These are phyloP conservation scores for Rhagoletis zephyria DNA, from an alignment of 1,140 invertebrate species.

Conservation along the genomic window DNA sequence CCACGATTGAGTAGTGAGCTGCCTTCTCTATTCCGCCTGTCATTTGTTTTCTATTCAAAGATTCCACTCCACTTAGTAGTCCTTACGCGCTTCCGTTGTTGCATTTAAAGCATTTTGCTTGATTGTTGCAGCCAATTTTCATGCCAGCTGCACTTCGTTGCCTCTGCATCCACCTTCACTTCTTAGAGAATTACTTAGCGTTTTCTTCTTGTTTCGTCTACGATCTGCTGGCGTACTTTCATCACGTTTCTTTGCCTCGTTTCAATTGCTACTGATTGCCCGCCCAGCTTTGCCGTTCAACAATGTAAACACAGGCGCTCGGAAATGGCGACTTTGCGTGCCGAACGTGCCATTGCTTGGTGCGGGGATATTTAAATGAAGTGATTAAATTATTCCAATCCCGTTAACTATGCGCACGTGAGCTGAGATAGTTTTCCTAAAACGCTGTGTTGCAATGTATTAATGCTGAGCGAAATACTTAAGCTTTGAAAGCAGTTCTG, in stretches of 20 bases:
- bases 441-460: too few species aligned
- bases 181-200: too few species aligned
- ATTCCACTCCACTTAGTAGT: too few species aligned
- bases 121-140: not conserved
- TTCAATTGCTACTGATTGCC: not conserved
- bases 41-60: not conserved
- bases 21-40: not conserved
- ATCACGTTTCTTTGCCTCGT: not conserved
- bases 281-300: not conserved
- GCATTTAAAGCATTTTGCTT: not conserved
- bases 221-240: not conserved
- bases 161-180: not conserved
- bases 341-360: not conserved
- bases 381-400: conserved; percentile 42
- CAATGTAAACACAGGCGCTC: not conserved
- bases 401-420: conserved; percentile 12
- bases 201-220: too few species aligned
- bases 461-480: too few species aligned
- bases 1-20: too few species aligned
- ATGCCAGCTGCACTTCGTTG: not conserved
- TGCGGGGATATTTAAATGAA: not conserved
- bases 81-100: not conserved
- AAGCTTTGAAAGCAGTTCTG: too few species aligned
- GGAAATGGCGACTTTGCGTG: conserved; percentile 30
- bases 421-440: not conserved